phyloP scores from a whole-genome alignment of 2,888 invertebrate species.

The Chrysolina haemoptera region DNA sequence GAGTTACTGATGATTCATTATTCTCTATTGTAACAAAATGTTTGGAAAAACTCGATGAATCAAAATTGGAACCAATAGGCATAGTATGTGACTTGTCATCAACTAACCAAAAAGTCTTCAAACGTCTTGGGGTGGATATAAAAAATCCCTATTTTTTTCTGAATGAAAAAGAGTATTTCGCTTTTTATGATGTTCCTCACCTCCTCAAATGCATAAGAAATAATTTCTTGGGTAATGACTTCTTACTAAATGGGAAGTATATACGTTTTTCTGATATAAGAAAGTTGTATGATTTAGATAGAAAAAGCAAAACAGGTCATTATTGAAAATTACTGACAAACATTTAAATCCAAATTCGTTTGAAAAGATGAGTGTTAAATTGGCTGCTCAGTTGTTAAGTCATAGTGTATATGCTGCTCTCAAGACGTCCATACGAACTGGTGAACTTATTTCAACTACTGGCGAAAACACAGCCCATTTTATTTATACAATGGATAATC shows the following conservation, averaged over 20 bases:
- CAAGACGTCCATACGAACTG: not conserved
- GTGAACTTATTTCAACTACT: not conserved
- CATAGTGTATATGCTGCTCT: no score
- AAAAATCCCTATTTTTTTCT: not conserved
- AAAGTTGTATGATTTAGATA: not conserved
- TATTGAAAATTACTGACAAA: not conserved
- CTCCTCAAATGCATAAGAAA: constrained; percentile 15
- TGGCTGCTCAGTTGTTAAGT: no score
- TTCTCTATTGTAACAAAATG: not conserved
- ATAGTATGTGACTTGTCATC: not conserved
- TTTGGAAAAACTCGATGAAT: not conserved
- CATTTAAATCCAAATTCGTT: no score
- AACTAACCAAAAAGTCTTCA: constrained; percentile 2
- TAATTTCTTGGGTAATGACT: constrained; percentile 13
- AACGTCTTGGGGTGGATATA: not conserved
- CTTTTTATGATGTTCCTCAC: constrained; percentile 1
- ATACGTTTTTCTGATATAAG: not conserved
- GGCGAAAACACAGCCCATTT: no score
- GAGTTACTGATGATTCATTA: not conserved
- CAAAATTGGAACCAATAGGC: not conserved
- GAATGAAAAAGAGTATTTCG: not conserved
- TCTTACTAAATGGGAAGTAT: not conserved
- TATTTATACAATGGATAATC: no score
- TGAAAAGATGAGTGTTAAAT: no score
- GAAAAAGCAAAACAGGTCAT: not conserved